Percentiles rank a stretch among this genome's conserved stretches.
These are phyloP conservation scores for Corvus moneduloides DNA, from an alignment of 2,113 vertebrate genomes.

Conservation along the genomic window DNA sequence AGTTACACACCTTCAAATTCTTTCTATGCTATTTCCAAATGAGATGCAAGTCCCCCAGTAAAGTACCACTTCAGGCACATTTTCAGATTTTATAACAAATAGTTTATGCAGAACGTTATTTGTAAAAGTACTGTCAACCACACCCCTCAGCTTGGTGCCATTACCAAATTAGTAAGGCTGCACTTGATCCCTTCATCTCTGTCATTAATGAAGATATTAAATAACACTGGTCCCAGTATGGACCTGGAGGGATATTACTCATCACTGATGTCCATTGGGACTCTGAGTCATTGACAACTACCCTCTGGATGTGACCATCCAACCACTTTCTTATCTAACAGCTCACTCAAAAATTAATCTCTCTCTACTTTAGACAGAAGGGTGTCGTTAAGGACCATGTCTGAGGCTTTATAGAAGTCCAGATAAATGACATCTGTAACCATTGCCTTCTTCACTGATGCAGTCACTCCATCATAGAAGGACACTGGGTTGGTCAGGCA, in stretches of 20 bases:
- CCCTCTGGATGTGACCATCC: not conserved
- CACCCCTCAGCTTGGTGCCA: not conserved
- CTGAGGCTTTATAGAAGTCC: not conserved
- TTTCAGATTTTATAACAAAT: constrained; percentile 17
- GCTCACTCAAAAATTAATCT: not conserved
- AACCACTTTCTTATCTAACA: not conserved
- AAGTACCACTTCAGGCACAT: not conserved
- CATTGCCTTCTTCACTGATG: not conserved
- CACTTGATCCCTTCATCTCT: not conserved
- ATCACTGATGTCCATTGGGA: not conserved
- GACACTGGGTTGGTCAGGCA: not conserved
- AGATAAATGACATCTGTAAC: fast-evolving
- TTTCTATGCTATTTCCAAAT: not conserved
- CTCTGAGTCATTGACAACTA: not conserved
- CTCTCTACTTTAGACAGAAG: not conserved
- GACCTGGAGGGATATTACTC: not conserved
- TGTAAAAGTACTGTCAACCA: not conserved
- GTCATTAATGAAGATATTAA: not conserved
- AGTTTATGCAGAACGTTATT: not conserved
- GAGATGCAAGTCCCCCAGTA: not conserved
- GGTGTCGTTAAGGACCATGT: not conserved
- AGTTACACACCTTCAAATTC: not conserved
- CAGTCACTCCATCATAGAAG: not conserved
- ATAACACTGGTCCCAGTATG: not conserved
- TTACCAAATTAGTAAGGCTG: not conserved